Base-by-base conservation (phyloP, 2,797 vertebrate genomes). In the Cyprinodon diabolis region DNA sequence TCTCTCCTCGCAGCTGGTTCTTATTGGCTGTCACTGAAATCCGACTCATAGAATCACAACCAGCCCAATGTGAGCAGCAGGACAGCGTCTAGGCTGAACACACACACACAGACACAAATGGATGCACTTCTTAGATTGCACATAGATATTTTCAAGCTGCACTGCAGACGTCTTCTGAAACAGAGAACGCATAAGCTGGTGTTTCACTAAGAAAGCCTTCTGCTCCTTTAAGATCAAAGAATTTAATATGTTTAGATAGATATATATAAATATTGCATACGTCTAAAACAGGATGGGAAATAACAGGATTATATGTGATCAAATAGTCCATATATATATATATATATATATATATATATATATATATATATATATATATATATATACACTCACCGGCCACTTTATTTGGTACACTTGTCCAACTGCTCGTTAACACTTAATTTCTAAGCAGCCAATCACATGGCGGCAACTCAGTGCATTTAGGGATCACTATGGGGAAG, bases 1-100 rank as follows among this genome's bases (percentile, higher is more conserved):
- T 68, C 47, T 57, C 63, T 72, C 68, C 45, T 58, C 78, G 69
- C 83, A 79, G 82, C 80, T 83, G 80, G 40, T 76, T 78, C 72
- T 83, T 54, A 35, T 81, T 79, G 30, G 62, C 69, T 77, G 71
- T 70, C 80, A 71, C 47, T 73, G 56, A 77, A 73, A 66, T 72
- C 49, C 15, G 55, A 51, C 66, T 23, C 14, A 47, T 47, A 81
- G 72, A 80, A 78, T 82, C 65, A 71, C 68, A 68, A 11, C 47
- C 51, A 57, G 71, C 75, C 60, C 12, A 10, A 48, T 40, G 78
- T 58, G 58, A 75, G 73, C 69, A 72, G 75, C 21, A 13, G 66
- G 21, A 40, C 81, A 60, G 68, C 12, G 74, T 79, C 74, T 73
- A 49, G 63, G 45, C 67, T 11, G n/a, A 58, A 52, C 40, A 68